Base-by-base conservation (phyloP, 2,113 vertebrate genomes). In the Orcinus orca region DNA sequence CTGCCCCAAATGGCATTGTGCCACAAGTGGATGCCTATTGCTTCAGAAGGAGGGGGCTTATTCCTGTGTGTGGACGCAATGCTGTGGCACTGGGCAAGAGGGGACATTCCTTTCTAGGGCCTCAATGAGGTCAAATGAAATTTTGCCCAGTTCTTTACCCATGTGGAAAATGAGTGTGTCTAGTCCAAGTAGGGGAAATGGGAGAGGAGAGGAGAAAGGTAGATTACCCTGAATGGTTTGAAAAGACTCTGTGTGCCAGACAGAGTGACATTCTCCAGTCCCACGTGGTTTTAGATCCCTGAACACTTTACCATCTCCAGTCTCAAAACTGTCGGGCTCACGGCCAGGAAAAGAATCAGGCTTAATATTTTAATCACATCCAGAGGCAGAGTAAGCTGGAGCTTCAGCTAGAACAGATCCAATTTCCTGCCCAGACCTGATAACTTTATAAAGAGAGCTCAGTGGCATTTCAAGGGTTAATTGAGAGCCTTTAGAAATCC, bases 381-480 rank as follows among this genome's bases (percentile, higher is more conserved):
- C 76, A 95, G 79, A 79, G 55, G 58, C 33, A n/a, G 26, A 17
- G 20, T 33, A 21, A 81, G 26, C 29, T 8, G 36, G 20, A 26
- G 9, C 62, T 55, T 68, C 60, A 63, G 23, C 79, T 33, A 36
- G 71, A 63, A 65, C 65, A 67, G 81, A 89, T 79, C 9, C 11
- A 8, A 11, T 71, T 92, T 95, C 92, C 82, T 92, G 85, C 83
- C 38, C 8, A 47, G 74, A 62, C n/a, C 65, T 88, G 81, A 84
- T 88, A 88, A 76, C 31, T 65, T 71, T 81, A 55, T 44, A 33
- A 50, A 76, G 96, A 90, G 55, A 93, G 38, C 58, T n/a, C 71
- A 44, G 36, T n/a, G 50, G 74, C 44, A 31, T 17, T n/a, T 62
- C 70, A 88, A 63, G 92, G 53, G 79, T 93, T 96, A 96, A 95